Evolutionary conservation across 2,888 invertebrate species (phyloP).

Genomic region (Coleophora flavipennella): DNA sequence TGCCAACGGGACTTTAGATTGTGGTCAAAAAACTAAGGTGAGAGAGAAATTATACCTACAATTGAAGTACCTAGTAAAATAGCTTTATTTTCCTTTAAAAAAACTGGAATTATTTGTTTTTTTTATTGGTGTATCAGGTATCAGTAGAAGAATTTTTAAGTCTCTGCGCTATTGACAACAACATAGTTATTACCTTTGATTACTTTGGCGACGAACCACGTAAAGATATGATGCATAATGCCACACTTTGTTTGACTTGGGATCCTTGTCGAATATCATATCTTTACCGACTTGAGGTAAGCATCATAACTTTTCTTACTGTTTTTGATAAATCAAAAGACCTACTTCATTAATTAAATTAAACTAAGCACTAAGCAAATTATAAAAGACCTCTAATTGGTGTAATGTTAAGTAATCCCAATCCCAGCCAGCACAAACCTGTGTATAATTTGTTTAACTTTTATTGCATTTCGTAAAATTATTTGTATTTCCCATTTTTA

Average conservation of each 20-base stretch:
- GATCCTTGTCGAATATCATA: conserved; percentile 60
- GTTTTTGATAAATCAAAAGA: no score
- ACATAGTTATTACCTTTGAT: conserved; percentile 58
- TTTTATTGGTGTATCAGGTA: conserved; percentile 41
- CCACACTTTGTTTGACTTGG: conserved; percentile 57
- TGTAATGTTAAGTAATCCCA: no score
- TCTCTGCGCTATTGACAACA: conserved; percentile 57
- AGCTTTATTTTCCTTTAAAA: not conserved
- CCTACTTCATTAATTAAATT: no score
- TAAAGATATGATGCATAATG: conserved; percentile 60
- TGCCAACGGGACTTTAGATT: conserved; percentile 59
- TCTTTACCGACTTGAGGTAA: conserved; percentile 59
- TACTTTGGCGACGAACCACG: conserved; percentile 64
- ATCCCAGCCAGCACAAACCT: no score
- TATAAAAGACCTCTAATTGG: no score
- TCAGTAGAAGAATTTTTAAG: conserved; percentile 42
- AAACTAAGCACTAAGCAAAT: no score
- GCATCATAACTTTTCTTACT: no score
- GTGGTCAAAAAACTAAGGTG: conserved; percentile 60
- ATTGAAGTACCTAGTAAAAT: not conserved
- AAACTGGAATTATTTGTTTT: not conserved
- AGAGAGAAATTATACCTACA: not conserved
- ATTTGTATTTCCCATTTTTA: no score
- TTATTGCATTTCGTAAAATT: no score
- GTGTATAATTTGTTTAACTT: no score